Base-by-base conservation (phyloP, 2,113 vertebrate genomes). In the Galbula dea region DNA sequence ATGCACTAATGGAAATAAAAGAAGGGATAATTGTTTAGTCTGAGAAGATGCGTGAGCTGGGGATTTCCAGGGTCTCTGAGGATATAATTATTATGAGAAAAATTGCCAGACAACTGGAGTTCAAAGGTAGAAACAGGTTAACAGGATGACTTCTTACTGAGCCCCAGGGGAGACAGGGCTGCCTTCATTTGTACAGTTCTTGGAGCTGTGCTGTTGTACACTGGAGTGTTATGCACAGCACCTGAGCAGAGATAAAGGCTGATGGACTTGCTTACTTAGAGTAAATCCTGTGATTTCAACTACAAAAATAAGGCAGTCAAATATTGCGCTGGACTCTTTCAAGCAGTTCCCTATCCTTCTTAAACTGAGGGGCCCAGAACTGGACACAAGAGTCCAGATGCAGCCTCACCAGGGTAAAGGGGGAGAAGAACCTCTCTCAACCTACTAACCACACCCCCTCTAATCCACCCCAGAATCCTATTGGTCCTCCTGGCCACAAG, bases 1-100 rank as follows among this genome's bases (percentile, higher is more conserved):
- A 54, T 16, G 15, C 11, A 74, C 10, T 45, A 51, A 69, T 43
- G 11, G 45, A 88, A 34, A 81, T 68, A 67, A 84, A 94, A 74
- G 74, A 68, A 58, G 15, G 27, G 45, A 27, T 83, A 87, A 91
- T 32, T 82, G 30, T 95, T 95, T 87, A 87, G 82, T 93, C 78
- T 95, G 58, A 88, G 80, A 87, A 90, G 79, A 63, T 45, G 22
- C 0, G 0, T 34, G 69, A 82, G 27, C 49, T 73, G 62, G 83
- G 81, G 41, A 85, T 77, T 95, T 80, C 67, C 54, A 87, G 61
- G 45, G 69, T 57, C 73, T 86, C 89, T 72, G 45, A 79, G 84
- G 81, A 82, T 84, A 55, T 36, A 81, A 65, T n/a, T 76, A 32
- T 80, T 63, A 57, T 72, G 74, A 78, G 83, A 84, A 92, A 91